These are phyloP conservation scores for Ferrisia virgata DNA, from an alignment of 2,888 invertebrate genomes.

Conservation along the genomic window DNA sequence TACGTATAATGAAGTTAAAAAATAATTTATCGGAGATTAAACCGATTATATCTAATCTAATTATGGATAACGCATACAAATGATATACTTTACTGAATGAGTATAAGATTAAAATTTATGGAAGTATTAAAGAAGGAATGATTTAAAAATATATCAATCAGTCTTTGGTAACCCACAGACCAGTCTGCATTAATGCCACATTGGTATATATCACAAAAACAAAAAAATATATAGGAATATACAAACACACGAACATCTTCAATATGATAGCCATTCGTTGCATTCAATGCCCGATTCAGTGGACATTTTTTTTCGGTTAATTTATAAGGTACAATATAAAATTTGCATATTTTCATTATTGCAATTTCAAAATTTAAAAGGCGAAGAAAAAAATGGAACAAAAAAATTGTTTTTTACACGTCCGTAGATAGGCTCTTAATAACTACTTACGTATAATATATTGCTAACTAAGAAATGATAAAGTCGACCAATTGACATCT, in stretches of 20 bases:
- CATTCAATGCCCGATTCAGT: background rate
- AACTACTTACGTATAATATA: background rate
- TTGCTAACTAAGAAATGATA: background rate
- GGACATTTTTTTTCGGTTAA: background rate
- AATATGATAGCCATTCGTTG: background rate
- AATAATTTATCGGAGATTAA: background rate
- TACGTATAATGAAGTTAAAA: background rate
- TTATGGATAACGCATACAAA: background rate
- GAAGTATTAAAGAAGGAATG: constrained; percentile 30
- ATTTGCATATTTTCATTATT: too few relatives aligned
- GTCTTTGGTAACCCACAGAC: constrained; percentile 31
- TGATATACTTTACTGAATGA: background rate
- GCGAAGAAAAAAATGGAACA: background rate
- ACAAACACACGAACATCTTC: background rate
- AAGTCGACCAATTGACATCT: background rate
- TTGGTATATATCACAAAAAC: constrained; percentile 16
- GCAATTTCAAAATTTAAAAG: background rate
- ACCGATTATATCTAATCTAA: background rate
- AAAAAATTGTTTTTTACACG: background rate
- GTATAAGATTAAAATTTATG: constrained; percentile 1
- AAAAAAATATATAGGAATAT: background rate
- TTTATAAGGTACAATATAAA: background rate
- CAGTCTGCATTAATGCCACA: constrained; percentile 28
- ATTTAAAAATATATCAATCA: constrained; percentile 23
- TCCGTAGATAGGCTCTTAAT: background rate